A percentile compares a stretch with the other conserved stretches of the same genome.
Evolutionary conservation across 2,797 vertebrate genomes (phyloP).

Genomic region (Sternotherus odoratus): DNA sequence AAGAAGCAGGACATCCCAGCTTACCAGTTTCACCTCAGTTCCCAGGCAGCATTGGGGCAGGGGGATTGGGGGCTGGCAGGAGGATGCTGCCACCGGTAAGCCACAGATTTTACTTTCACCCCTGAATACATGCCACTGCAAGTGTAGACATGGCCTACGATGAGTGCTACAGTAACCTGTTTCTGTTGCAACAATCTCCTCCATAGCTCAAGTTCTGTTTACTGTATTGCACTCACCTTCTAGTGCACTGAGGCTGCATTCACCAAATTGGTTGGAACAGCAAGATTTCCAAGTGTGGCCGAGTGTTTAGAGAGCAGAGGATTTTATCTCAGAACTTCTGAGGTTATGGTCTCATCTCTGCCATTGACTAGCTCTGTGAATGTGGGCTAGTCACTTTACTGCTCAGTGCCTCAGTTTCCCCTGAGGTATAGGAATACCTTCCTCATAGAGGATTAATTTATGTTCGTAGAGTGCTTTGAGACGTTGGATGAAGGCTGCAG

Average conservation of each 20-base stretch:
- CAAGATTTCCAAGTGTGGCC: background rate
- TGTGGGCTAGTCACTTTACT: fast-evolving
- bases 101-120: too few relatives aligned
- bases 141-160: background rate
- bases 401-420: background rate
- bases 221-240: background rate
- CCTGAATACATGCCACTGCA: background rate
- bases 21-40: background rate
- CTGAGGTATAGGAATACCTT: fast-evolving
- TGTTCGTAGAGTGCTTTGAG: background rate
- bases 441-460: fast-evolving
- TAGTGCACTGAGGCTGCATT: background rate
- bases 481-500: fast-evolving
- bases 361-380: background rate
- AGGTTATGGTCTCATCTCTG: background rate
- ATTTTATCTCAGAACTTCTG: fast-evolving
- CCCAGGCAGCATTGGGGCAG: too few relatives aligned
- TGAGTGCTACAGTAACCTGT: too few relatives aligned
- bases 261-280: background rate
- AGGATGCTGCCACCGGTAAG: too few relatives aligned
- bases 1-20: background rate
- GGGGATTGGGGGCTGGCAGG: too few relatives aligned
- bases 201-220: constrained; percentile 32
- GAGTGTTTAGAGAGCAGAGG: fast-evolving
- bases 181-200: too few relatives aligned